Evolutionary conservation across 2,113 vertebrate genomes (phyloP), one percentile per base, ranked within the genome.

Genomic region (Corythaixoides concolor): DNA sequence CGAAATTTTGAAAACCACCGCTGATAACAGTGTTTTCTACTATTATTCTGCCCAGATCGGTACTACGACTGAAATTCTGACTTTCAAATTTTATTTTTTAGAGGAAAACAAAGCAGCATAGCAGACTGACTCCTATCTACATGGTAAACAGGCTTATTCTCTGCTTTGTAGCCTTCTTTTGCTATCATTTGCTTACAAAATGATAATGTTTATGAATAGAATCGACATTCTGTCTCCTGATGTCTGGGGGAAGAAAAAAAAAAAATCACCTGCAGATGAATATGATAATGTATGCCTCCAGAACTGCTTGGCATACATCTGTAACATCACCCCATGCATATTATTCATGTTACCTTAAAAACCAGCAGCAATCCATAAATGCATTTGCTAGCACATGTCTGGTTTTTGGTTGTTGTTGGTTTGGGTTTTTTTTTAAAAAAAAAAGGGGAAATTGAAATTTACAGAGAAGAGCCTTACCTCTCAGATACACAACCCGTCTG

Each of bases 141-240:
- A 49, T 0, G 3, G 58, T 50, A 84, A 94, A 86, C 11, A 84
- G 28, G 81, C 32, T 94, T 56, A 74, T 72, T 90, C 63, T 39
- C 13, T 13, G 64, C 53, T 92, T 49, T 69, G 23, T 10, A 88
- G 17, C 32, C 10, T 64, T 59, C 43, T 81, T 85, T 75, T 37
- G 7, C n/a, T 32, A 77, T 81, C 30, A 60, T 56, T 72, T 83
- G n/a, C 69, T 88, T 90, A 90, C 27, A 68, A 76, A 93, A 95
- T 23, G 2, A 52, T 60, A 24, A 52, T 45, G 82, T 62, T 97
- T 92, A 92, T 70, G 62, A 92, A 94, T 75, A 80, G 33, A 94
- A 94, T 69, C n/a, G 59, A 88, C 92, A 83, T 90, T 89, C 62
- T 88, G 75, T 69, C 90, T 93, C 69, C 70, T 60, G 53, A 39